phyloP scores from a whole-genome alignment of 2,888 invertebrate species.

The Leucozona laternaria region DNA sequence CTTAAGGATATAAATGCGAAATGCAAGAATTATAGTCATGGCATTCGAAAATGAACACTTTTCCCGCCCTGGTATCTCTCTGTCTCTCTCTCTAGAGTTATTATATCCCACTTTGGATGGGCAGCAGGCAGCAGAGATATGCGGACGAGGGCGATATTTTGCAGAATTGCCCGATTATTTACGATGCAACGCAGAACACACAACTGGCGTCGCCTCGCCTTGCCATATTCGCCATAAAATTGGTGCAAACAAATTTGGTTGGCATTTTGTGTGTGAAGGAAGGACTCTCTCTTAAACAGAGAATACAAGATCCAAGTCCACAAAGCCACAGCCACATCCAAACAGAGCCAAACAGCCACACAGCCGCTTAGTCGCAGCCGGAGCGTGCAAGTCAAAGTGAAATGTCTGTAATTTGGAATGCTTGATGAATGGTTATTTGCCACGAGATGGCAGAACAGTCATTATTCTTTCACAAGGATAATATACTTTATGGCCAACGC shows the following conservation, averaged over 20 bases:
- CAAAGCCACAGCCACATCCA: background rate
- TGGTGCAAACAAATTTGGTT: conserved; percentile 83
- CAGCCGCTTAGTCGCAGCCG: conserved; percentile 30
- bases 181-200: conserved; percentile 74
- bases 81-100: conserved; percentile 17
- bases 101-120: conserved; percentile 1
- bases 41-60: conserved; percentile 73
- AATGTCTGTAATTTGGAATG: conserved; percentile 84
- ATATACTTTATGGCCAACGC: conserved; percentile 53
- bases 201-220: conserved; percentile 60
- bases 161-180: conserved; percentile 72
- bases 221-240: conserved; percentile 79
- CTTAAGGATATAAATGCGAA: conserved; percentile 60
- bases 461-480: conserved; percentile 80
- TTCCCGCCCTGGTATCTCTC: conserved; percentile 17
- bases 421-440: conserved; percentile 84
- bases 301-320: conserved; percentile 16
- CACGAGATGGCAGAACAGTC: conserved; percentile 84
- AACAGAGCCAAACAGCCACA: background rate
- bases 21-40: conserved; percentile 70
- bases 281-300: background rate
- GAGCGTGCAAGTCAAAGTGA: conserved; percentile 81
- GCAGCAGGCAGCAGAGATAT: background rate
- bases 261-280: conserved; percentile 59
- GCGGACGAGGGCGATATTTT: conserved; percentile 60